Evolutionary conservation across 2,797 vertebrate species (phyloP).

Genomic region (Xerus rutilus): DNA sequence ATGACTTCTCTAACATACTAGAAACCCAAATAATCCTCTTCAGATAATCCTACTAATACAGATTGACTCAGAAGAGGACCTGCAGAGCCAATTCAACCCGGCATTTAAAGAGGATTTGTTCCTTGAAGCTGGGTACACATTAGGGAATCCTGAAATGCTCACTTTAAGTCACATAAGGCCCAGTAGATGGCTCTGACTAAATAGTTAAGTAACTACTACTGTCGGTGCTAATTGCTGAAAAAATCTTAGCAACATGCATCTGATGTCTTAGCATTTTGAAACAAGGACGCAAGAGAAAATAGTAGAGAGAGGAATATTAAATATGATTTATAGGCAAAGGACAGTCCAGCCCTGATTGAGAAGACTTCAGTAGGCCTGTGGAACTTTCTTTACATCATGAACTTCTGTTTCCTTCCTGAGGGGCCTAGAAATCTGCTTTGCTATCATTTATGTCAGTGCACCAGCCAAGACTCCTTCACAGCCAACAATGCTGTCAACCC

Average conservation of each 20-base stretch:
- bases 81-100: neutral
- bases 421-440: constrained; percentile 54
- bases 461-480: constrained; percentile 52
- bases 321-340: constrained; percentile 20
- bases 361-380: neutral
- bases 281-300: neutral
- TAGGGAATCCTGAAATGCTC: neutral
- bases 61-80: neutral
- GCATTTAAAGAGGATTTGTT: neutral
- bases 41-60: neutral
- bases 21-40: neutral
- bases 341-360: neutral
- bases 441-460: constrained; percentile 36
- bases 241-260: neutral
- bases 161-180: neutral
- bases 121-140: neutral
- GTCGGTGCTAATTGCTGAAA: neutral
- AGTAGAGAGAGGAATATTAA: neutral
- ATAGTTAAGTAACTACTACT: neutral
- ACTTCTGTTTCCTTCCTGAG: constrained; percentile 20
- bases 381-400: constrained; percentile 51
- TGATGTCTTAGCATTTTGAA: neutral
- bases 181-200: neutral
- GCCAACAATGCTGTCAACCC: constrained; percentile 78
- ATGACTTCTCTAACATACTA: neutral